These are phyloP conservation scores for Heliocidaris tuberculata DNA, from an alignment of 35 echinoderm and acorn worm genomes.

Conservation along the genomic window DNA sequence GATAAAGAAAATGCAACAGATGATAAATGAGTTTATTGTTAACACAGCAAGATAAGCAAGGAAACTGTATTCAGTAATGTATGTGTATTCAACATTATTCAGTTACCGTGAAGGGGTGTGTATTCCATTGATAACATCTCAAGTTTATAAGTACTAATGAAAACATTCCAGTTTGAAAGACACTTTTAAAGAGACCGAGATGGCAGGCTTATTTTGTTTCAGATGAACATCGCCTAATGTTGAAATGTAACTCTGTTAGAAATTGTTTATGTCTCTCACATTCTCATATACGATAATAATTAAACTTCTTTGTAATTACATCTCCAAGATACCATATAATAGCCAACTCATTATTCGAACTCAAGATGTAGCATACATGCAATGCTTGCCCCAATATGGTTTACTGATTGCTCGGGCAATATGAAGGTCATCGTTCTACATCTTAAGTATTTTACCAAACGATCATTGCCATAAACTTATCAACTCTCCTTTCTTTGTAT, in stretches of 20 bases:
- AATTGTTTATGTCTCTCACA: neutral
- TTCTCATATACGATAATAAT: neutral
- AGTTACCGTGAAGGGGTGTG: neutral
- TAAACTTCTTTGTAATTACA: neutral
- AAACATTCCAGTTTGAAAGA: neutral
- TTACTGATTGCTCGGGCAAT: neutral
- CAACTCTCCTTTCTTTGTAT: neutral
- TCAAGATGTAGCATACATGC: neutral
- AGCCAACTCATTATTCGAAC: neutral
- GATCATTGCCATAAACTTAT: neutral
- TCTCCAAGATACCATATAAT: neutral
- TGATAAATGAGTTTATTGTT: neutral
- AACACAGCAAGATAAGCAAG: neutral
- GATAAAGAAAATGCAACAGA: neutral
- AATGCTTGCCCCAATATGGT: neutral
- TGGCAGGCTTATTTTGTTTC: neutral
- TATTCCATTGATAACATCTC: neutral
- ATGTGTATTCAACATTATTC: neutral
- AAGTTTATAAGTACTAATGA: neutral
- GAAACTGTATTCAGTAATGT: neutral
- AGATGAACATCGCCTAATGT: neutral
- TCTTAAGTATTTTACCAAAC: neutral
- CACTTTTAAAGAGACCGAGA: neutral
- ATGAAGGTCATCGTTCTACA: neutral
- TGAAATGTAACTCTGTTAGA: neutral